Evolutionary conservation across 2,888 invertebrate species (phyloP).

Genomic region (Lasius fuliginosus): DNA sequence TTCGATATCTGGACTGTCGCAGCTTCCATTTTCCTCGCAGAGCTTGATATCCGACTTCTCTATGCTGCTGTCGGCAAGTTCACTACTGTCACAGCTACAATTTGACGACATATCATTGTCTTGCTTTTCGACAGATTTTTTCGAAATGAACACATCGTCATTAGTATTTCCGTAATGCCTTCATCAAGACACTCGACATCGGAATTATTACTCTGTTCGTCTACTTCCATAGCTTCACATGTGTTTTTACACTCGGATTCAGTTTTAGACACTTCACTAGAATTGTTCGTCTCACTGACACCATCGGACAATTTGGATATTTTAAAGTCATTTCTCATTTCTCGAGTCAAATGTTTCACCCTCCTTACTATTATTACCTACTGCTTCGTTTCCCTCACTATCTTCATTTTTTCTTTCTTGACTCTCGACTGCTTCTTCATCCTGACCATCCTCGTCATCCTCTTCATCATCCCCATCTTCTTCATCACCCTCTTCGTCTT

Average conservation of each 20-base stretch:
- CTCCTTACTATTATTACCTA: constrained; percentile 67
- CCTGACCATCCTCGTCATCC: constrained; percentile 68
- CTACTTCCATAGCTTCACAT: constrained; percentile 82
- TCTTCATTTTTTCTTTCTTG: constrained; percentile 65
- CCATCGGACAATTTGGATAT: constrained; percentile 77
- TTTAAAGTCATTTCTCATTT: constrained; percentile 72
- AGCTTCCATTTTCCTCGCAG: constrained; percentile 84
- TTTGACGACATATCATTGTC: constrained; percentile 83
- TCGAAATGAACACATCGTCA: constrained; percentile 80
- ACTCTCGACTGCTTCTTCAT: constrained; percentile 66
- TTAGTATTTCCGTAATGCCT: constrained; percentile 79
- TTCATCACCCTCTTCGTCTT: constrained; percentile 73
- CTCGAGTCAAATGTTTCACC: constrained; percentile 64
- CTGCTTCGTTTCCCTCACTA: constrained; percentile 74
- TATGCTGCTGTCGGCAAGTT: constrained; percentile 75
- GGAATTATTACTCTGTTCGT: constrained; percentile 82
- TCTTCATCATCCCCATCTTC: constrained; percentile 72
- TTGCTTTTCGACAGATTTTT: constrained; percentile 71
- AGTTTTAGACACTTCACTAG: constrained; percentile 83
- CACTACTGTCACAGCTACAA: constrained; percentile 74
- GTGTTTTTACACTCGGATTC: constrained; percentile 75
- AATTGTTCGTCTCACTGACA: constrained; percentile 88
- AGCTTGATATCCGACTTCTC: constrained; percentile 79
- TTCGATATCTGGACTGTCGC: constrained; percentile 84
- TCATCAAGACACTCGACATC: constrained; percentile 85